Percentiles rank a stretch among this genome's conserved stretches.
Conservation (phyloP, 2,888 invertebrate genomes). For the Limnephilus rhombicus region DNA sequence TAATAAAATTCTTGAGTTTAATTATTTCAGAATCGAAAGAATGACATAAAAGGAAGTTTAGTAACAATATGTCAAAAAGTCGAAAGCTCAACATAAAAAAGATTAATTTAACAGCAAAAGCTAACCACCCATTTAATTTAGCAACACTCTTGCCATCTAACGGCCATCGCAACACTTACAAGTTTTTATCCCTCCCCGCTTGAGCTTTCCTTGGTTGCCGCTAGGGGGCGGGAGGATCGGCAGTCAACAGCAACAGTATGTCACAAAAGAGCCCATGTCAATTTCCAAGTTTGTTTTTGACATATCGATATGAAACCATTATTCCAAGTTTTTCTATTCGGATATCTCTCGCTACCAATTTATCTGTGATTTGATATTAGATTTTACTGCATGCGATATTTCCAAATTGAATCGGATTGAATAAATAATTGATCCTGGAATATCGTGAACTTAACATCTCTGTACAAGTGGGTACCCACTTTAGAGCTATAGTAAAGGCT, state of each 20-base stretch:
- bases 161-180: background rate
- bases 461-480: too few species aligned
- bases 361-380: background rate
- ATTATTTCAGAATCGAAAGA: too few species aligned
- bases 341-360: background rate
- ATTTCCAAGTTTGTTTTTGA: conserved; percentile 9
- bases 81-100: too few species aligned
- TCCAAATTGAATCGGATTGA: background rate
- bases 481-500: too few species aligned
- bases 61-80: background rate
- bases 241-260: background rate
- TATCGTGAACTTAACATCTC: background rate
- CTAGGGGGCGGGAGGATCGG: background rate
- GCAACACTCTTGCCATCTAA: conserved; percentile 6
- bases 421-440: background rate
- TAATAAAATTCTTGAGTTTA: too few species aligned
- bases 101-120: too few species aligned
- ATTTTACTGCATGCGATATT: background rate
- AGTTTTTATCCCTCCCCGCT: background rate
- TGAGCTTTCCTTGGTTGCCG: background rate
- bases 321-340: background rate
- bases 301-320: background rate
- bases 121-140: background rate
- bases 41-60: background rate
- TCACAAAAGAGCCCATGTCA: conserved; percentile 16